Conservation (phyloP, 2,888 invertebrate species). For the Drosophila vallismaia region DNA sequence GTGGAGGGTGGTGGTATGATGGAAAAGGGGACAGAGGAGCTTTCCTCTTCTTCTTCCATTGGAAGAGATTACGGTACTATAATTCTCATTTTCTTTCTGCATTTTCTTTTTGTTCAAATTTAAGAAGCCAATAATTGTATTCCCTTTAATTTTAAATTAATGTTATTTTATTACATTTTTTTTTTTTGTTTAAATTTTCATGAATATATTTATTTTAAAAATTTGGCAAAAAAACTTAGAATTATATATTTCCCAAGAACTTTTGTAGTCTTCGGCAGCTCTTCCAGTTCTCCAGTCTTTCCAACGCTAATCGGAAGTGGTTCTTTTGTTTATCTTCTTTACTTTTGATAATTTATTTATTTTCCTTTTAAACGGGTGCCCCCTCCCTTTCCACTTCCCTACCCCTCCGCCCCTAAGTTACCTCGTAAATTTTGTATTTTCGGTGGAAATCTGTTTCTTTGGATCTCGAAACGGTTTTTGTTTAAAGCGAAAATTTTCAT, state of each 20-base stretch:
- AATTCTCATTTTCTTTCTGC: background rate
- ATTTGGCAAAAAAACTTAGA: no score
- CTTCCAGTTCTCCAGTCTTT: conserved; percentile 6
- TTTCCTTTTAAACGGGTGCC: conserved; percentile 13
- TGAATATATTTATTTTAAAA: no score
- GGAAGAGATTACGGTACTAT: conserved; percentile 1
- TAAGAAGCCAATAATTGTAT: no score
- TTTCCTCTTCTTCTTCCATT: background rate
- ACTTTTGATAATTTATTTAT: conserved; percentile 27
- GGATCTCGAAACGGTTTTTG: background rate
- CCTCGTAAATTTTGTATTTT: conserved; percentile 21
- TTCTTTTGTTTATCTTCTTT: conserved; percentile 18
- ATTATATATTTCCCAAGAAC: background rate
- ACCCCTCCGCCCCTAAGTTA: background rate
- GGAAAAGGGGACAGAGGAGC: background rate
- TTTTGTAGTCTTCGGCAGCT: conserved; percentile 10
- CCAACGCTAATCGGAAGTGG: conserved; percentile 29
- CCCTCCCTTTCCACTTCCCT: background rate
- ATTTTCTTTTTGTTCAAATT: no score
- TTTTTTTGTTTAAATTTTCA: no score
- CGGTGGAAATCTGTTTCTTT: conserved; percentile 12
- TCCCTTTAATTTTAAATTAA: no score
- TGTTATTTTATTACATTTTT: no score
- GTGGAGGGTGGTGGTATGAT: background rate
- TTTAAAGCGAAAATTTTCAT: conserved; percentile 26